Conservation (phyloP, 2,888 invertebrate species). For the Lasioglossum lativentre region DNA sequence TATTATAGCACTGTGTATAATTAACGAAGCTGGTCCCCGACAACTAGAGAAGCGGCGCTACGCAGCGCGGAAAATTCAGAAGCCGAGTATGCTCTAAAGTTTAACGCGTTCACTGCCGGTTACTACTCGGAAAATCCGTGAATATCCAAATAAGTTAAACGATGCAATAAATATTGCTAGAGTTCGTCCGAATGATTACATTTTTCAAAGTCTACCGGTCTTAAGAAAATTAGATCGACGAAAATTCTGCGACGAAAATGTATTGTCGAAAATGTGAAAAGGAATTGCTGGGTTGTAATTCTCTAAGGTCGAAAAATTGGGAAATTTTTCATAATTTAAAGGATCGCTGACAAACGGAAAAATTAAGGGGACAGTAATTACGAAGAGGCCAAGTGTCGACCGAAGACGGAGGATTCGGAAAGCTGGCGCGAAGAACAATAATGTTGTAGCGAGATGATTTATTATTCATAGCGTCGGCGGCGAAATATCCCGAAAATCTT, state of each 20-base stretch:
- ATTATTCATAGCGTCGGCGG: conserved; percentile 45
- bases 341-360: not conserved
- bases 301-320: too few species aligned
- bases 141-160: not conserved
- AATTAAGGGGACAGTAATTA: not conserved
- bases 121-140: not conserved
- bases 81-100: not conserved
- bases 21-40: not conserved
- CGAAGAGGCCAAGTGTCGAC: not conserved
- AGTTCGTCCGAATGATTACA: not conserved
- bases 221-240: too few species aligned
- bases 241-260: too few species aligned
- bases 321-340: not conserved
- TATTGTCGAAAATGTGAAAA: too few species aligned
- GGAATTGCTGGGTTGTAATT: too few species aligned
- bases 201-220: not conserved
- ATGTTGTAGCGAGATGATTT: conserved; percentile 33
- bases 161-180: not conserved
- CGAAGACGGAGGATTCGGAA: not conserved
- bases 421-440: conserved; percentile 17
- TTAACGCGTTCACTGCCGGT: not conserved
- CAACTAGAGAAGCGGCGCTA: not conserved
- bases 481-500: conserved; percentile 59
- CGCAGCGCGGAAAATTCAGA: not conserved
- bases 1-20: not conserved